Evolutionary conservation across 1,140 invertebrate species (phyloP), one percentile per base, ranked within the genome.

Genomic region (Caerostris darwini): DNA sequence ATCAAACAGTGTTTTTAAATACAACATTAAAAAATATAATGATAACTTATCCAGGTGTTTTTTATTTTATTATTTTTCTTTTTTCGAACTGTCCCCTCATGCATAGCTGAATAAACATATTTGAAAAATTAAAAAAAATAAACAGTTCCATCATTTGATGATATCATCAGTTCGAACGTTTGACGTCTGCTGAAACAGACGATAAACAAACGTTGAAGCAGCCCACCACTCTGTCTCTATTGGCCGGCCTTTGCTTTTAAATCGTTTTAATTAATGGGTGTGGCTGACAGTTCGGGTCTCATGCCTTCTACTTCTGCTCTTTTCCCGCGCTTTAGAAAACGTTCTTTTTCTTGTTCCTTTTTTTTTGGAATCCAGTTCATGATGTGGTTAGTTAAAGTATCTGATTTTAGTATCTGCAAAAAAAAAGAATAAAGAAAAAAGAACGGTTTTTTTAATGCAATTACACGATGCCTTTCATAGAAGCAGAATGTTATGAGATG

Each of bases 201-300:
- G 71, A 77, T 77, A 77, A 77, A 71, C 69, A 71, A 77, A 77
- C 50, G 7, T 7, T 34, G 34, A 34, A 34, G 67, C 69, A 50
- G 69, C 71, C 71, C 71, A 77, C 71, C 71, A 50, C 71, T 53
- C 34, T 50, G 3, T 53, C 34, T 34, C 50, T 10, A 77, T 77
- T 77, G 71, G 71, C 3, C 54, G 7, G 7, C 53, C 58, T 67
- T 61, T 3, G 19, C 58, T 59, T 87, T 59, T 14, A 67, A 87
- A 59, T 87, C 58, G n/a, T 7, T 61, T 87, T 87, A 54, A 87
- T 87, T 87, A 87, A 87, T n/a, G 34, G 85, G 85, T 58, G 85
- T 64, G 85, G 85, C 4, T 59, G 85, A 57, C 34, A 50, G 34
- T 34, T 34, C 34, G 34, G 34, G 34, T 34, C 34, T 34, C 34